Conservation (phyloP, 2,888 invertebrate species). For the Bimastos eiseni region DNA sequence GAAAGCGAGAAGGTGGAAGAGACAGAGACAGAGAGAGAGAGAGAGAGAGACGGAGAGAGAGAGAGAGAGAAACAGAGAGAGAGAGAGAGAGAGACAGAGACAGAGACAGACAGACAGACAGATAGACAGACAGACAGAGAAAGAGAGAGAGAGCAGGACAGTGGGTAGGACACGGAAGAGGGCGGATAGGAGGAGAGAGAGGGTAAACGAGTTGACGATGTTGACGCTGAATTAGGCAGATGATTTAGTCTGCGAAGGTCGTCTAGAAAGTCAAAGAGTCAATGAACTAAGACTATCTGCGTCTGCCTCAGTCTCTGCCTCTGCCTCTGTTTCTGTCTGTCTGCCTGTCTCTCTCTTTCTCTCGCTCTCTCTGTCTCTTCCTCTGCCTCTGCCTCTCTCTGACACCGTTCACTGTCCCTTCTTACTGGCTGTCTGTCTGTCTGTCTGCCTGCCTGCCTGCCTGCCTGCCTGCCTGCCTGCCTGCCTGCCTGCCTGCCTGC, state of each 20-base stretch:
- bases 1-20: neutral
- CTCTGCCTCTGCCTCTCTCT: too few relatives aligned
- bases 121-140: too few relatives aligned
- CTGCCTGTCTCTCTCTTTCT: neutral
- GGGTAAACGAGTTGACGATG: neutral
- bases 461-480: neutral
- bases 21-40: neutral
- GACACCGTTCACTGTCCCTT: too few relatives aligned
- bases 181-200: neutral
- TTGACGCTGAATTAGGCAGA: neutral
- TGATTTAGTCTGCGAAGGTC: neutral
- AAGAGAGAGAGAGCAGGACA: neutral
- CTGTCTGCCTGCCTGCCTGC: too few relatives aligned
- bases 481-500: neutral
- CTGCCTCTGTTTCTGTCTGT: neutral
- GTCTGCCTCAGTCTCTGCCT: neutral
- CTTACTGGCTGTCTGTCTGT: too few relatives aligned
- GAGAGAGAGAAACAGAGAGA: neutral
- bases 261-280: neutral
- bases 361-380: too few relatives aligned
- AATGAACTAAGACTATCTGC: neutral
- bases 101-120: too few relatives aligned
- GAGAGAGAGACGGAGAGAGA: neutral
- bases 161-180: too few relatives aligned
- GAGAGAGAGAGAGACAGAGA: neutral